Percentiles rank a stretch among this genome's conserved stretches.
Evolutionary conservation across 1,140 invertebrate genomes (phyloP).

Genomic region (Papilio xuthus): DNA sequence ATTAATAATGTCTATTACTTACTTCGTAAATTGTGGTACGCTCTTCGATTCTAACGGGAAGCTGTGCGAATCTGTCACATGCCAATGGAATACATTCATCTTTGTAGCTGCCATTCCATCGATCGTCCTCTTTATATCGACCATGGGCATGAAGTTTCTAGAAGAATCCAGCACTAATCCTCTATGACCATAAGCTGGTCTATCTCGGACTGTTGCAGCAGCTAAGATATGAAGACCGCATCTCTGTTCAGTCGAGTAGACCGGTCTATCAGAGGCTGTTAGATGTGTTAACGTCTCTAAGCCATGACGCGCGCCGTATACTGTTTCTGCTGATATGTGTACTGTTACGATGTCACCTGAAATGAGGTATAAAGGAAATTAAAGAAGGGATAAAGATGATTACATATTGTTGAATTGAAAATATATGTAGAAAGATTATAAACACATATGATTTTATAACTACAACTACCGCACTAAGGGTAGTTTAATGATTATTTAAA

Average conservation of each 20-base stretch:
- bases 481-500: no score
- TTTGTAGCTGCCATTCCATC: conserved; percentile 92
- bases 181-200: conserved; percentile 86
- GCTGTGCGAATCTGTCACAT: conserved; percentile 92
- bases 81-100: conserved; percentile 94
- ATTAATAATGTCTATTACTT: no score
- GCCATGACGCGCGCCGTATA: conserved; percentile 89
- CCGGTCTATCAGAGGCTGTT: conserved; percentile 75
- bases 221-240: conserved; percentile 65
- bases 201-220: conserved; percentile 84
- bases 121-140: conserved; percentile 85
- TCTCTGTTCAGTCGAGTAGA: conserved; percentile 48
- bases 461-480: no score
- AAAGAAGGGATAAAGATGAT: not conserved
- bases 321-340: conserved; percentile 84
- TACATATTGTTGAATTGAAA: not conserved
- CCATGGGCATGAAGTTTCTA: conserved; percentile 87
- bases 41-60: conserved; percentile 89
- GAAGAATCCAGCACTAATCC: conserved; percentile 89
- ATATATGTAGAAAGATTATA: no score
- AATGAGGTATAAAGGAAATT: conserved; percentile 39
- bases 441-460: no score
- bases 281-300: conserved; percentile 89
- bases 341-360: conserved; percentile 80
- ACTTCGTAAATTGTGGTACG: conserved; percentile 89